phyloP scores from a whole-genome alignment of 1,140 invertebrate genomes.

The Neodiprion pinetum region DNA sequence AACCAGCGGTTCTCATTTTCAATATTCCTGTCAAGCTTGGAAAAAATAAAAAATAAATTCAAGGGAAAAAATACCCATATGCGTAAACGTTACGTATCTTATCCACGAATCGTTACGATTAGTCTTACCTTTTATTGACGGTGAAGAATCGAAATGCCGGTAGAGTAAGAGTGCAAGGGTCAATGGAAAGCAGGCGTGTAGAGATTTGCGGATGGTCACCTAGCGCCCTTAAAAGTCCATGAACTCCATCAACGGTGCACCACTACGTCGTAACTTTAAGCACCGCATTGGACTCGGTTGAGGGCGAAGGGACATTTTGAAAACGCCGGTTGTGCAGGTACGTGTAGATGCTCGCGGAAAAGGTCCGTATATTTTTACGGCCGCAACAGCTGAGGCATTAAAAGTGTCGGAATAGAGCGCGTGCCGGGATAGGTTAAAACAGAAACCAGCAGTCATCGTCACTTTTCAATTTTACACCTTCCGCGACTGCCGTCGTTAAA shows the following conservation, averaged over 20 bases:
- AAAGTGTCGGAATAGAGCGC: background rate
- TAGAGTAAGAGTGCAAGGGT: background rate
- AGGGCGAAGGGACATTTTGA: background rate
- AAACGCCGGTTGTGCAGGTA: background rate
- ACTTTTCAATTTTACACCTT: slow-evolving; percentile 1
- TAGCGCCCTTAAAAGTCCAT: background rate
- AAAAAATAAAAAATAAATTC: too few relatives aligned
- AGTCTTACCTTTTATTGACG: too few relatives aligned
- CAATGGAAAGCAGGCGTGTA: background rate
- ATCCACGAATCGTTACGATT: too few relatives aligned
- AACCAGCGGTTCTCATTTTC: too few relatives aligned
- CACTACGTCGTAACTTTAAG: background rate
- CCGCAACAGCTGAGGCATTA: background rate
- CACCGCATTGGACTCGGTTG: background rate
- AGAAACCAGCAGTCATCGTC: background rate
- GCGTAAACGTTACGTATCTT: too few relatives aligned
- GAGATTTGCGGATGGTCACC: background rate
- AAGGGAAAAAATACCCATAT: too few relatives aligned
- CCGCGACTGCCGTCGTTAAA: too few relatives aligned
- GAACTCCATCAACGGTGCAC: background rate
- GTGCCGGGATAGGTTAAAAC: background rate
- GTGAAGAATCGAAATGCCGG: too few relatives aligned
- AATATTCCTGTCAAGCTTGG: too few relatives aligned
- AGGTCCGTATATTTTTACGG: background rate
- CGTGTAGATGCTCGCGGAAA: background rate